These are phyloP conservation scores for Corvus hawaiiensis DNA, from an alignment of 2,113 vertebrate genomes.

Conservation along the genomic window DNA sequence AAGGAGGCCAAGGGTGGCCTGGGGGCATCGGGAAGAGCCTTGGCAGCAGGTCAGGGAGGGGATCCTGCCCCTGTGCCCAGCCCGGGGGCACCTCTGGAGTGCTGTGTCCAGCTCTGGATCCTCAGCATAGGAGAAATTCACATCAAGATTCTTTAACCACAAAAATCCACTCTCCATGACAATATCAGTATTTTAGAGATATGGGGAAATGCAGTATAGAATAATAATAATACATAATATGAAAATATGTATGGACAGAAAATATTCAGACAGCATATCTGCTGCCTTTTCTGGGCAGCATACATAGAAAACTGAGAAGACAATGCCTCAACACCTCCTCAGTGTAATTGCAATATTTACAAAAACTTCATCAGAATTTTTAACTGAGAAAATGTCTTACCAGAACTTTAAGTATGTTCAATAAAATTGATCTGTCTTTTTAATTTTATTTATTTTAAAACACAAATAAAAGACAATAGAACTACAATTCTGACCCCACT, in stretches of 20 bases:
- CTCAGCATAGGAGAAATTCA: not conserved
- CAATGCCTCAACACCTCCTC: not conserved
- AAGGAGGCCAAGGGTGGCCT: no score
- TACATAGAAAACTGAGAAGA: not conserved
- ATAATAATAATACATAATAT: no score
- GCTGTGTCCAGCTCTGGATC: not conserved
- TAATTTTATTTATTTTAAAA: slow-evolving; percentile 42
- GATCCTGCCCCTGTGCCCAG: not conserved
- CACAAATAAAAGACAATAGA: slow-evolving; percentile 5
- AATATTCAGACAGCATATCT: not conserved
- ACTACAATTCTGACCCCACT: slow-evolving; percentile 32
- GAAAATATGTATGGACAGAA: not conserved
- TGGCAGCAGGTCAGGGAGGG: not conserved
- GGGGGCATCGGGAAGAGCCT: not conserved
- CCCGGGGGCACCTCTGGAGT: not conserved
- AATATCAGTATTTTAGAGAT: not conserved
- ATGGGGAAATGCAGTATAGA: not conserved
- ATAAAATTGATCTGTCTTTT: not conserved
- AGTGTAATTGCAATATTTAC: not conserved
- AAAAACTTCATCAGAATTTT: not conserved
- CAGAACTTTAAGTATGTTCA: not conserved
- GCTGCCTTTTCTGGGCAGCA: not conserved
- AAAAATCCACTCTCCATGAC: not conserved
- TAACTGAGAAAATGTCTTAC: not conserved
- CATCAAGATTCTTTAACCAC: not conserved